phyloP scores from a whole-genome alignment of 2,797 vertebrate genomes.

The Hippoglossus hippoglossus region DNA sequence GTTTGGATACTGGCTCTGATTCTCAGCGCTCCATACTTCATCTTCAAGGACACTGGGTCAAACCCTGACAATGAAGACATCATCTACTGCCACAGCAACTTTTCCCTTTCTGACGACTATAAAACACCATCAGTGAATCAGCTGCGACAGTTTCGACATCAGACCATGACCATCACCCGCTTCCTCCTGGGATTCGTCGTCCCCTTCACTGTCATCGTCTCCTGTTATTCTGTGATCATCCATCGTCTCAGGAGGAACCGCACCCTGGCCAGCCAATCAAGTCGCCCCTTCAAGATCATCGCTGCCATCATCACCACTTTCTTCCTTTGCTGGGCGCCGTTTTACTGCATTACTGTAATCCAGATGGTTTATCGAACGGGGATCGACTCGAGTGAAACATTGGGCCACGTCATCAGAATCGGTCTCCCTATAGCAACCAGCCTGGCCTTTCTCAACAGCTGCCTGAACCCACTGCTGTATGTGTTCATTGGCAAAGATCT shows the following conservation, averaged over 20 bases:
- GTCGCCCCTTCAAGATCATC: constrained; percentile 89
- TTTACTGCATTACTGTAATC: constrained; percentile 88
- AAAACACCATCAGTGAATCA: constrained; percentile 42
- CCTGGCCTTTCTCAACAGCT: constrained; percentile 87
- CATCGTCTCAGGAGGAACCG: constrained; percentile 83
- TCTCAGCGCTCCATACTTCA: constrained; percentile 86
- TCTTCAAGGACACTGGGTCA: constrained; percentile 86
- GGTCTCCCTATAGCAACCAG: constrained; percentile 82
- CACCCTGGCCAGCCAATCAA: constrained; percentile 82
- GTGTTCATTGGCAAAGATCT: constrained; percentile 82
- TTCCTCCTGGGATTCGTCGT: constrained; percentile 90
- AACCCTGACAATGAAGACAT: constrained; percentile 61
- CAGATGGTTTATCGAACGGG: constrained; percentile 78
- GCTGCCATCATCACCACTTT: constrained; percentile 89
- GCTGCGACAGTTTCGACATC: constrained; percentile 81
- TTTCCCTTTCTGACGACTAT: constrained; percentile 83
- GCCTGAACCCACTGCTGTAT: constrained; percentile 87
- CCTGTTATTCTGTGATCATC: constrained; percentile 87
- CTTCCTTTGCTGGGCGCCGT: constrained; percentile 93
- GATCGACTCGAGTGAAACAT: constrained; percentile 43
- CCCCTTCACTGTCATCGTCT: constrained; percentile 87
- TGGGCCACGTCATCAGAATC: constrained; percentile 70
- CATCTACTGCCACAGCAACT: constrained; percentile 90
- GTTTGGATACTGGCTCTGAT: constrained; percentile 87
- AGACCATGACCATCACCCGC: constrained; percentile 85